Percentiles rank a stretch among this genome's conserved stretches.
phyloP scores from a whole-genome alignment of 1,140 invertebrate species.

The Panulirus ornatus region DNA sequence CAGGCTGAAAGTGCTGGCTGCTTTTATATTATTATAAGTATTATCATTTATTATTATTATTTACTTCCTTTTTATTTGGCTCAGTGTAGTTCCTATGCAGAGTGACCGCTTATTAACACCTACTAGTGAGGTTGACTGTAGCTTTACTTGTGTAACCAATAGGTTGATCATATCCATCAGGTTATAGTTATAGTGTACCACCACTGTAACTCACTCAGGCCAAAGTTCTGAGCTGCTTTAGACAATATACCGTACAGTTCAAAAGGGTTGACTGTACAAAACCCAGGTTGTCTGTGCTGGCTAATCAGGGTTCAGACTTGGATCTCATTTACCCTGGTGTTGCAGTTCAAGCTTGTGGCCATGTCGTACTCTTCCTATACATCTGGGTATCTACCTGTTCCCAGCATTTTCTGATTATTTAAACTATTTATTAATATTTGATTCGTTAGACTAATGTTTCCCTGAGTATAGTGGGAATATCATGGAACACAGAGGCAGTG shows the following conservation, averaged over 20 bases:
- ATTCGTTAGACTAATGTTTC: constrained; percentile 48
- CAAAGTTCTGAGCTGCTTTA: neutral
- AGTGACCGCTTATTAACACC: constrained; percentile 70
- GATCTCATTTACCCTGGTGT: constrained; percentile 57
- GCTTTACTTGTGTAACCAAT: constrained; percentile 60
- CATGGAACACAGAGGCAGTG: constrained; percentile 50
- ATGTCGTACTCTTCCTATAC: constrained; percentile 19
- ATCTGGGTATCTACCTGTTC: constrained; percentile 36
- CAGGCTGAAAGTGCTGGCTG: constrained; percentile 10
- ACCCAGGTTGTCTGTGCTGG: constrained; percentile 26
- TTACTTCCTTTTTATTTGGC: constrained; percentile 51
- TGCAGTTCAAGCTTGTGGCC: constrained; percentile 29
- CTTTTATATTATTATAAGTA: constrained; percentile 33
- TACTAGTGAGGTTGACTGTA: constrained; percentile 69
- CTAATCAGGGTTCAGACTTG: constrained; percentile 47
- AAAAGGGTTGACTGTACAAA: constrained; percentile 29
- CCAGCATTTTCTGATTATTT: constrained; percentile 48
- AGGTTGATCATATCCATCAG: constrained; percentile 60
- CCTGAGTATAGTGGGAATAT: constrained; percentile 14
- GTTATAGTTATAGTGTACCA: constrained; percentile 13
- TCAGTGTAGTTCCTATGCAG: constrained; percentile 68
- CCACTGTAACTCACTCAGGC: constrained; percentile 15
- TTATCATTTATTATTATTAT: no score
- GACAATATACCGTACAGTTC: constrained; percentile 21
- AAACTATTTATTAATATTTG: constrained; percentile 39